Base-by-base conservation (phyloP, 1,140 invertebrate genomes). In the Cotesia typhae region DNA sequence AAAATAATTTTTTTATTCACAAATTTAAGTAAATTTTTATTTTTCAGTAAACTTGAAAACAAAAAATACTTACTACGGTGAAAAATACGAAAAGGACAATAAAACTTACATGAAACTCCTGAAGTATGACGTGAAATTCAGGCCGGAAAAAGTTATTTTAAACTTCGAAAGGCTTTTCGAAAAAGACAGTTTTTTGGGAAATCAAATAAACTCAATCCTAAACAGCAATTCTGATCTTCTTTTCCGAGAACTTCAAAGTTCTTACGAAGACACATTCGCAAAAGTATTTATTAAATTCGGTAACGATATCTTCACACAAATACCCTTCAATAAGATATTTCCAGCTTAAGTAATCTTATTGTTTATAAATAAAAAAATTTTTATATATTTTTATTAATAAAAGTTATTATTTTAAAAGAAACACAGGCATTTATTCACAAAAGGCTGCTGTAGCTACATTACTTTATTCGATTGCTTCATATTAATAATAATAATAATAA, bases 191-290 rank as follows among this genome's bases (percentile, higher is more conserved):
- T 73, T 83, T 17, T 81, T 92, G 2, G 89, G 90, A 69, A 74
- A 67, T 35, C 78, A 84, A 74, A 84, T 86, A 72, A 86, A 87
- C 55, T 85, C 84, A 10, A 92, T 93, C 78, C 81, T 93, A 1
- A 92, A 92, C 74, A 88, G 91, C 12, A 92, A 93, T 77, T 89
- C 90, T 64, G 88, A 91, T 17, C 81, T 90, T 1, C 87, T 92
- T 0, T 92, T 91, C 76, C 90, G 90, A 67, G 91, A 92, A 78
- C 78, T 92, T 37, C 89, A 90, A 75, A 83, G 85, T 5, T 86
- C 90, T 0, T 91, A 91, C 72, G 89, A 92, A 75, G 87, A 91
- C 68, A 89, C 89, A 6, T 89, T 92, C 53, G 89, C 89, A 47
- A 79, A 88, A 1, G 87, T 92, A 0, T 92, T 92, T 75, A 84